These are phyloP conservation scores for Corvus hawaiiensis DNA, from an alignment of 2,113 vertebrate species.

Conservation along the genomic window DNA sequence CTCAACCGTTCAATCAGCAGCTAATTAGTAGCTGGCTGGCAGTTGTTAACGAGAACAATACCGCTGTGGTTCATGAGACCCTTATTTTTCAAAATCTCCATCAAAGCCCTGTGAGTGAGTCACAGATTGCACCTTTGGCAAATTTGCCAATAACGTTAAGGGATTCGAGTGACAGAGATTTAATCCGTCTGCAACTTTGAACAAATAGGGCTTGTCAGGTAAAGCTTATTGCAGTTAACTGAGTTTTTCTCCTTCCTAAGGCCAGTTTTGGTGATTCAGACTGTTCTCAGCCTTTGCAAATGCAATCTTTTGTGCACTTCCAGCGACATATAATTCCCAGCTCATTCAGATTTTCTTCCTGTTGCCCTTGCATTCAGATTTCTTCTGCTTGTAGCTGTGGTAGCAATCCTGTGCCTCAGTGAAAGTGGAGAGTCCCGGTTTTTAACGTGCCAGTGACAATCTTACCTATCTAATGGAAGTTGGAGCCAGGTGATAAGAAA, in stretches of 20 bases:
- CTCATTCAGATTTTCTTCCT: neutral
- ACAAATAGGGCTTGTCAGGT: neutral
- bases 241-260: neutral
- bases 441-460: neutral
- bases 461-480: too few species aligned
- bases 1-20: neutral
- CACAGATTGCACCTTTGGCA: neutral
- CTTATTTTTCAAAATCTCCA: neutral
- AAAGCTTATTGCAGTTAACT: neutral
- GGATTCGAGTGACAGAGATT: neutral
- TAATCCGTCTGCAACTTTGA: neutral
- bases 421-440: neutral
- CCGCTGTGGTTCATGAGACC: neutral
- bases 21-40: neutral
- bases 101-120: neutral
- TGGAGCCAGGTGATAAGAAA: neutral
- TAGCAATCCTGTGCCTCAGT: neutral
- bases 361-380: neutral
- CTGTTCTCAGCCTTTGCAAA: neutral
- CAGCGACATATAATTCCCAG: neutral
- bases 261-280: neutral
- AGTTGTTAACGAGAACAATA: neutral
- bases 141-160: neutral
- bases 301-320: neutral
- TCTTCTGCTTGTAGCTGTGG: neutral